Base-by-base conservation (phyloP, 2,888 invertebrate genomes). In the Pterostichus niger region DNA sequence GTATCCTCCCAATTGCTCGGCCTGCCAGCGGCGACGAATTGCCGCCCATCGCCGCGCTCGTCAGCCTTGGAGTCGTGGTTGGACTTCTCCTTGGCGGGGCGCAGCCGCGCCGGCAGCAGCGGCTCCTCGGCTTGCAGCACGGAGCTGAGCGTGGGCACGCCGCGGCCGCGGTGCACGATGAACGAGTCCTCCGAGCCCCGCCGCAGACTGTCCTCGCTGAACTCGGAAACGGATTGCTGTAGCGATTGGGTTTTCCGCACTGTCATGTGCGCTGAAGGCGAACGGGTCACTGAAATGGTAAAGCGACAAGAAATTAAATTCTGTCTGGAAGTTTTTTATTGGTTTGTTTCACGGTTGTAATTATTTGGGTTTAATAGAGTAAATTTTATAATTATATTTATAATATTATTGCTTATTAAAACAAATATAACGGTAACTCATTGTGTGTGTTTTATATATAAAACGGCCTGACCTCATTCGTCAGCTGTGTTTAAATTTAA, bases 1-100 rank as follows among this genome's bases (percentile, higher is more conserved):
- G 92, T 91, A 84, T 95, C 95, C 89, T 95, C 95, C 95, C 96
- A 96, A 90, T 95, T 95, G 87, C 96, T 96, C 77, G 97, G 97
- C 87, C 95, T 94, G 49, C 97, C 97, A 84, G 97, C 97, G 85
- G 96, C 93, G 84, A 93, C 91, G 86, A 90, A 90, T 85, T 17
- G 79, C 49, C 71, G 76, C 15, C 86, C 84, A 82, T 90, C 89
- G 7, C 93, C 94, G 88, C 93, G 91, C 88, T 95, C 95, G 86
- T 95, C 94, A 59, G 93, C 93, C 88, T 94, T 94, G 79, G 92
- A 91, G 87, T 94, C 93, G 87, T 91, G 91, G 88, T 93, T 93
- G 84, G 90, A 91, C 86, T 92, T 93, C 88, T 94, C 94, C 89
- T 94, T 94, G 85, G 92, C 91, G 85, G 92, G 92, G 85, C 92